Evolutionary conservation across 2,888 invertebrate genomes (phyloP), one percentile per base, ranked within the genome.

Genomic region (Parelbella ahira): DNA sequence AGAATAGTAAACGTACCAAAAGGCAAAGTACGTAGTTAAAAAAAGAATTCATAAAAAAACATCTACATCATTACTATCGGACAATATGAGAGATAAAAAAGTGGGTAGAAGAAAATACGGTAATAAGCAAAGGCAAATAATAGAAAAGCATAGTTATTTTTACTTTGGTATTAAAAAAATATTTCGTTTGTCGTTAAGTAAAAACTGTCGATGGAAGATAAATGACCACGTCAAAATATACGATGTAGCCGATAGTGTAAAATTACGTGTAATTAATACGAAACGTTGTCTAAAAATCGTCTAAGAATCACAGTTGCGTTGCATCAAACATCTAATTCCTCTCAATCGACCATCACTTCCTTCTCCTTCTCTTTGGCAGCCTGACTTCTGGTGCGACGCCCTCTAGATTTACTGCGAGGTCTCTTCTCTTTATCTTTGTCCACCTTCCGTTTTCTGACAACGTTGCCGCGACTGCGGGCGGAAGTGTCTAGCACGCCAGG

Each of bases 321-420:
- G 53, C 53, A 61, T 60, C 41, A 33, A 41, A 51, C 48, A 44
- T 47, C 45, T 19, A 28, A 44, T 13, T 48, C 45, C 45, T 33
- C 48, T 75, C 62, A 84, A 34, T 84, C 79, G 52, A 80, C 76
- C 44, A 58, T 42, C 29, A 83, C 50, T 60, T 74, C 74, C 8
- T 53, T 68, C 8, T 68, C 68, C 42, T 66, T 72, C 8, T 73
- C 71, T 19, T 62, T 44, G 20, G 75, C 76, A 2, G 82, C 58
- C 50, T 84, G 83, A 49, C 84, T 87, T 45, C 87, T 68, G 1
- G 87, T 87, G 39, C 74, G 73, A 6, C 87, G 77, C 1, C 84
- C 83, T 36, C 80, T 59, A 10, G 87, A 86, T 41, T 63, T 74
- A 56, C 87, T 87, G 1, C 87, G 67, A 4, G 83, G 61, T 44